A percentile compares a stretch with the other conserved stretches of the same genome.
Conservation (phyloP, 1,140 invertebrate genomes). For the Drusus annulatus region DNA sequence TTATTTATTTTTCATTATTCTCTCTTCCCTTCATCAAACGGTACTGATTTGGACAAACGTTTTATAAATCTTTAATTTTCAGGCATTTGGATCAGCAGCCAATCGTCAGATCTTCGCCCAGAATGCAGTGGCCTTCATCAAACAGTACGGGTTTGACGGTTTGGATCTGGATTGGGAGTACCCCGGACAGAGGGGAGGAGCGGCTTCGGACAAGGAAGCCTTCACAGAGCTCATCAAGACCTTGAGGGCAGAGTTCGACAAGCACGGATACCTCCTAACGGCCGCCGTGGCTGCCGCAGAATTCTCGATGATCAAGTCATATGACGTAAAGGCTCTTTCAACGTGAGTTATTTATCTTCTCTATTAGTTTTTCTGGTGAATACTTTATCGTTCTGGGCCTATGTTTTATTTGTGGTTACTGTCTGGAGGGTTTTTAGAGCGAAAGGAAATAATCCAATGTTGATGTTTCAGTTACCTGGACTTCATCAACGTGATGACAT, state of each 20-base stretch:
- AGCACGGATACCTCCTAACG: conserved; percentile 71
- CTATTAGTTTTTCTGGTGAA: no score
- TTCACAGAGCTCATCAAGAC: conserved; percentile 73
- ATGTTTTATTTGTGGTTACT: no score
- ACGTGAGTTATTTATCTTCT: conserved; percentile 52
- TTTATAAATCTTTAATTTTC: not conserved
- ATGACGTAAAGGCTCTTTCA: conserved; percentile 72
- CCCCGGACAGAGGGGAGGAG: conserved; percentile 77
- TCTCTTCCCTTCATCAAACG: no score
- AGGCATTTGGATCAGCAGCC: conserved; percentile 70
- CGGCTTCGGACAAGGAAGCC: conserved; percentile 67
- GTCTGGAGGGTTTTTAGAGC: no score
- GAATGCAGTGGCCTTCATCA: conserved; percentile 74
- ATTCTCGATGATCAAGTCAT: conserved; percentile 72
- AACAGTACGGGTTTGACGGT: conserved; percentile 81
- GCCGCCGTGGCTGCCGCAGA: conserved; percentile 76
- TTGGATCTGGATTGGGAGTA: conserved; percentile 90
- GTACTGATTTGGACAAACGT: no score
- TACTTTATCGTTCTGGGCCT: no score
- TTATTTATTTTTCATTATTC: no score
- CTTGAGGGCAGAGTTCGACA: conserved; percentile 72
- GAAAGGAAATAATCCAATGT: no score
- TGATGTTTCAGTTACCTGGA: conserved; percentile 68
- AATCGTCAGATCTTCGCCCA: conserved; percentile 73
- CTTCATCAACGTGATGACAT: conserved; percentile 80